Evolutionary conservation across 2,797 vertebrate species (phyloP), one percentile per base, ranked within the genome.

Genomic region (Acropternis orthonyx): DNA sequence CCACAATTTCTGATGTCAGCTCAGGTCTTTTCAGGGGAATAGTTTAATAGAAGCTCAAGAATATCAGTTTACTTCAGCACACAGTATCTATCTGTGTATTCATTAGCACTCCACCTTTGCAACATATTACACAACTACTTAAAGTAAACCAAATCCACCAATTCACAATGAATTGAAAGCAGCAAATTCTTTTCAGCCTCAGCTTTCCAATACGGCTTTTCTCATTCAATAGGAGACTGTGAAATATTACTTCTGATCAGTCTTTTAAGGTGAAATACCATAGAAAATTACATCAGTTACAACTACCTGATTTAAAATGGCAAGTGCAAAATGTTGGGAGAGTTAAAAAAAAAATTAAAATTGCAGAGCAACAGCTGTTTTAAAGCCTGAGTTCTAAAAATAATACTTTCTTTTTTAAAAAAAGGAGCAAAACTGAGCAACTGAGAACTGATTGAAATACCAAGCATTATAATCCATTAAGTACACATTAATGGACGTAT

Each of bases 11-110:
- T 95, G 93, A 96, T 96, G 96, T 81, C 91, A 92, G 86, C 82
- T 93, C 80, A 72, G 77, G 71, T 95, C 95, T 89, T 96, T 95
- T 95, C 86, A 78, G 66, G 48, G 61, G n/a, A 95, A 85, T 74
- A 89, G 93, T 88, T 97, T 96, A 92, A 97, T 55, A 96, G 96
- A 82, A 96, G 37, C 93, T 75, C 12, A 36, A 89, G 61, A 82
- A 62, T 97, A 98, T 98, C 97, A 52, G 8, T 74, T 98, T 98
- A 96, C 98, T 34, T 62, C 19, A 96, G 85, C 85, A 98, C 97
- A 98, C 96, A 97, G 94, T 75, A 71, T 69, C 96, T 96, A 80
- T 95, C 90, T 94, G 78, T 91, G 94, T 93, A 94, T 89, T 96
- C 96, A 95, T 89, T 92, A 91, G 92, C 44, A 80, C 67, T 93